Evolutionary conservation across 92 coral and sea anemone genomes (phyloP), one percentile per base, ranked within the genome.

Genomic region (Diadumene lineata): DNA sequence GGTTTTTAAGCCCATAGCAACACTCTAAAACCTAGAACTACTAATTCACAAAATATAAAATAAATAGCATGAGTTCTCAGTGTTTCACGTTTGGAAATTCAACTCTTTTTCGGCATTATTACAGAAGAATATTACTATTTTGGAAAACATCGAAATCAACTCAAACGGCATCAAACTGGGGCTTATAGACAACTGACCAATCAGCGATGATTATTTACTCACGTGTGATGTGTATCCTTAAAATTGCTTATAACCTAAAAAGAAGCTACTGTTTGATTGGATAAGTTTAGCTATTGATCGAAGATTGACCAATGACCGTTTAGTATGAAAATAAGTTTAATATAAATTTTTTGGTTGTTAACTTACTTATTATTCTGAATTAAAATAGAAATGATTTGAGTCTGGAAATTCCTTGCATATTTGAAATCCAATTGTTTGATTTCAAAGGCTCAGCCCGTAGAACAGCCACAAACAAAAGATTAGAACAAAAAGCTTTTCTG

Each of bases 91-190:
- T 46, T 11, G 66, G 23, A 56, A 28, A 56, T 72, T 72, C 57
- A 61, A 56, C 26, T 28, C 22, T 60, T 56, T 33, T 72, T 72
- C 24, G 34, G 56, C 77, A 72, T 72, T 17, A 51, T 56, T 72
- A 32, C 27, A 50, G 43, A n/a, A 43, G 43, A 63, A 48, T 31
- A 44, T 18, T 56, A 66, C 63, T 21, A 72, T 56, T 64, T 63
- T 65, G 58, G 81, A 65, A 76, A 76, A 76, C 81, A 63, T 76
- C 73, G 81, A 66, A 76, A 64, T 73, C 64, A 32, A 34, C 30
- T 24, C 50, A 76, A n/a, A 76, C 81, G 81, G 81, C 81, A 66
- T 62, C 44, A 51, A 27, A 60, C 72, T 55, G 72, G 44, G 56
- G 46, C 55, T 61, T 32, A 60, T 18, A 21, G 6, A 25, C 2